Base-by-base conservation (phyloP, 2,113 vertebrate genomes). In the Balaenoptera acutorostrata region DNA sequence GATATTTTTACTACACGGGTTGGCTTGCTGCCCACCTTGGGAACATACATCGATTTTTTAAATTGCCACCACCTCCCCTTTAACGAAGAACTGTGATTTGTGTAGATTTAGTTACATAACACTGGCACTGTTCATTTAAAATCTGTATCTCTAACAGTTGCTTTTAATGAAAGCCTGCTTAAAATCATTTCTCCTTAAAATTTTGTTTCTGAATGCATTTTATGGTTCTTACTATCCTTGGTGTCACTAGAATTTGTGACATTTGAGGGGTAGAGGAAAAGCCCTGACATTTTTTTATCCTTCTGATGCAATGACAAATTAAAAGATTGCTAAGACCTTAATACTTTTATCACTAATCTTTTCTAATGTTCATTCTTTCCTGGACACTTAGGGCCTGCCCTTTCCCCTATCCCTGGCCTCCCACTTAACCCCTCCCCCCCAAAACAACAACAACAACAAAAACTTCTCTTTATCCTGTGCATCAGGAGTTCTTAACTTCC, bases 1-100 rank as follows among this genome's bases (percentile, higher is more conserved):
- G 80, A 44, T 92, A 81, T 59, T 90, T 95, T 96, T 83, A 77
- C 80, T 75, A 80, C 0, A 8, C 31, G 23, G 10, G 20, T 81
- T 94, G 59, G 63, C 93, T 91, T 84, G 18, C n/a, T 78, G 49
- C 41, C 89, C 88, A 41, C 27, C n/a, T 85, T 77, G 20, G 77
- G 52, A 80, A 68, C 36, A 63, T 57, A 89, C 29, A 49, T 66
- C 86, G 55, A 41, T 46, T 94, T 90, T 90, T 41, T 27, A 87
- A 44, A 69, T 80, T 81, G 41, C 52, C 6, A 21, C 44, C 72
- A 55, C 21, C 7, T 80, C 39, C 17, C 71, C 49, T 86, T 92
- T 80, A 64, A 29, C 72, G 36, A 92, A 61, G 78, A 88, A 57
- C 36, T 52, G 4, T 90, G 82, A 75, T n/a, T 85, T 29, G 27